A percentile compares a stretch with the other conserved stretches of the same genome.
Conservation (phyloP, 1,140 invertebrate species). For the Zelostemma sp. region DNA sequence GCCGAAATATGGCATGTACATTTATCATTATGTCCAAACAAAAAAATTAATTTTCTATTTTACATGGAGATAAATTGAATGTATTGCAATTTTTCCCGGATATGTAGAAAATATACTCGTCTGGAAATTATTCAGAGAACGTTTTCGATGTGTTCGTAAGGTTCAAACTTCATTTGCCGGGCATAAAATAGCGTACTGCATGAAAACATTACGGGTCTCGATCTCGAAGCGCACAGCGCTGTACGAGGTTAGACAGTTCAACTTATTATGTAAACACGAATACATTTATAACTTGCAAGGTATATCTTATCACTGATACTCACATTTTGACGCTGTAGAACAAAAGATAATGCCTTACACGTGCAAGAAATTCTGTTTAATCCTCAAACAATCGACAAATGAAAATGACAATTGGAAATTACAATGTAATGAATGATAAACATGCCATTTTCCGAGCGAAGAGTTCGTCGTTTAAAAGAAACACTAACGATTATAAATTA, state of each 20-base stretch:
- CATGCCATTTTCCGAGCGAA: neutral
- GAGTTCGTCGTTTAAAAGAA: no score
- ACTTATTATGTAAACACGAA: slow-evolving; percentile 34
- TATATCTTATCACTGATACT: slow-evolving; percentile 29
- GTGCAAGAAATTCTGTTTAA: slow-evolving; percentile 6
- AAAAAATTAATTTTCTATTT: no score
- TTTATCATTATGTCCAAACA: no score
- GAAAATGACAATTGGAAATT: neutral
- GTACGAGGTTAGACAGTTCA: slow-evolving; percentile 33
- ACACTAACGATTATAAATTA: no score
- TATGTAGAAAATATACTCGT: no score
- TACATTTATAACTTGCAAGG: slow-evolving; percentile 12
- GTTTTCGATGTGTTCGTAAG: no score
- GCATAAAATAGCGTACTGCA: slow-evolving; percentile 11
- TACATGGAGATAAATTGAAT: no score
- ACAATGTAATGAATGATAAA: neutral
- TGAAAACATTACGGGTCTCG: slow-evolving; percentile 21
- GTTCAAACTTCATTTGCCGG: neutral
- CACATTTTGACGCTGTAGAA: slow-evolving; percentile 23
- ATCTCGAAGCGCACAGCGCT: slow-evolving; percentile 18
- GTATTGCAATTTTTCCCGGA: no score
- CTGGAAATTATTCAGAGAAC: neutral
- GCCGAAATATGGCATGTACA: no score
- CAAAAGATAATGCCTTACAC: slow-evolving; percentile 10
- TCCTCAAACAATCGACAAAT: neutral